Base-by-base conservation (phyloP, 2,888 invertebrate genomes). In the Drosophila lutescens region DNA sequence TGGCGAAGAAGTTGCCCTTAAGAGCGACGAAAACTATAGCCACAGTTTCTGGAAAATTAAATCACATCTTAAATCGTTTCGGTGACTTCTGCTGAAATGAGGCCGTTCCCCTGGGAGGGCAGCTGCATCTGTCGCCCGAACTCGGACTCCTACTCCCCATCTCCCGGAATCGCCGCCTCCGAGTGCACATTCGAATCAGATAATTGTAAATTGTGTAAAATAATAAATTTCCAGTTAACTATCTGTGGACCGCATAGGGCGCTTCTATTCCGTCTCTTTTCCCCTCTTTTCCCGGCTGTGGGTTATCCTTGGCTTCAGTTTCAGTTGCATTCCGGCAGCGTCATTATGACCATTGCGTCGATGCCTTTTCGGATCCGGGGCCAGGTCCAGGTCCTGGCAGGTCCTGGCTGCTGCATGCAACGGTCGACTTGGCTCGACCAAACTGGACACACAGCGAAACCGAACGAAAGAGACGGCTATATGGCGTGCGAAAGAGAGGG, bases 151-250 rank as follows among this genome's bases (percentile, higher is more conserved):
- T 10, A 23, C 46, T 23, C 30, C 30, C 47, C 26, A n/a, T 20
- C 41, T 4, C 34, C 49, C 12, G 10, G 10, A 53, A 5, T 53
- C n/a, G 8, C 47, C 30, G 23, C 34, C 65, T 54, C 46, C 36
- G 65, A 75, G 66, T 83, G 79, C 80, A 79, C 84, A 84, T 84
- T 82, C 79, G 86, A 87, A 86, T 86, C 86, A 84, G 86, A 86
- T 86, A 87, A 85, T 85, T 85, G 84, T 86, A 84, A 87, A 87
- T 87, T 86, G 80, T 86, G 86, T 84, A 86, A 86, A 86, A 86
- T 86, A 86, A 86, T 86, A 86, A 87, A 87, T 86, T 86, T 87
- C 69, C 79, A 86, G 86, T 86, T 87, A 86, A 86, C 87, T 86
- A 85, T 86, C 82, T 78, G 80, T 60, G 79, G 85, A 86, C 86